Conservation (phyloP, 1,140 invertebrate species). For the Rhagoletis zephyria region DNA sequence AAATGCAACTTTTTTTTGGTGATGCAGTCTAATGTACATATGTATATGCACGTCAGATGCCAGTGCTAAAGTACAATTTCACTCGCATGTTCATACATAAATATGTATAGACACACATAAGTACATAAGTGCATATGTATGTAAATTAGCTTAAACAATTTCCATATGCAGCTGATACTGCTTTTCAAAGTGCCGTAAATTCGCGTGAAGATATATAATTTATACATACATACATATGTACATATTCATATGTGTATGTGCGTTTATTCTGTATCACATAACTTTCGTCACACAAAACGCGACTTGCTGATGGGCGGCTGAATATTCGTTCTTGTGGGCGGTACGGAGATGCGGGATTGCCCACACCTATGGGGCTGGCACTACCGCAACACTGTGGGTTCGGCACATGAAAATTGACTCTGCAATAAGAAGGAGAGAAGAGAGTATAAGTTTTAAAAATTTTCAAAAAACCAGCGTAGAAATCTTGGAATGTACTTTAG, state of each 20-base stretch:
- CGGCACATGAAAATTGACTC: conserved; percentile 73
- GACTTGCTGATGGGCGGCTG: neutral
- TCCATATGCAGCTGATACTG: neutral
- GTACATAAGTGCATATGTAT: no score
- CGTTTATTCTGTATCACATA: neutral
- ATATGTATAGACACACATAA: no score
- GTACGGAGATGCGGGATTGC: neutral
- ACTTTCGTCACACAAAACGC: neutral
- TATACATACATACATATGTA: no score
- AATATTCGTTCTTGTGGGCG: neutral
- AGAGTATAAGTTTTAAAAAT: no score
- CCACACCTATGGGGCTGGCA: conserved; percentile 59
- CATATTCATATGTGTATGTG: neutral
- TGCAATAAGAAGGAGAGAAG: conserved; percentile 54
- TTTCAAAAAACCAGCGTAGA: no score
- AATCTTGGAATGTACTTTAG: no score
- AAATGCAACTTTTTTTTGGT: no score
- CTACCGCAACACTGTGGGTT: conserved; percentile 72
- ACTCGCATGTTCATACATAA: no score
- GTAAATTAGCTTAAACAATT: neutral
- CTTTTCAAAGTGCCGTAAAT: neutral
- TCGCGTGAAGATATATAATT: no score
- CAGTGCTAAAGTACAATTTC: no score
- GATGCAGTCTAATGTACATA: no score
- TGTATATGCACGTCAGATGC: no score